A percentile compares a stretch with the other conserved stretches of the same genome.
phyloP scores from a whole-genome alignment of 2,797 vertebrate species.

The Centroberyx gerrardi region DNA sequence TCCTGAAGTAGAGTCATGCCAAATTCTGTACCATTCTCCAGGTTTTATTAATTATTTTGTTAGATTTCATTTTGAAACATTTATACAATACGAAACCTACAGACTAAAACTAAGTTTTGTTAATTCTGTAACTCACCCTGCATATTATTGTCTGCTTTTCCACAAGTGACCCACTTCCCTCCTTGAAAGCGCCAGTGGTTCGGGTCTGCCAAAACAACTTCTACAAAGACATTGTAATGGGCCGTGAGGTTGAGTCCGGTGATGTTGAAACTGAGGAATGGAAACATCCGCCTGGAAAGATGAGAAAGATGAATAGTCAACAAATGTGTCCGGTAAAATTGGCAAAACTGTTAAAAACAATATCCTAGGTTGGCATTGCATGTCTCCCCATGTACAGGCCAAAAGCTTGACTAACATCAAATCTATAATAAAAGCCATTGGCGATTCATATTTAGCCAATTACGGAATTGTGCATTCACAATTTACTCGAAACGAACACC shows the following conservation, averaged over 20 bases:
- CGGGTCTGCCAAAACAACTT: constrained; percentile 95
- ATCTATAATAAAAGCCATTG: neutral
- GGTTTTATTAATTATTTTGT: too few species aligned
- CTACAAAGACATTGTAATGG: constrained; percentile 98
- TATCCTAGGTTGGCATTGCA: too few species aligned
- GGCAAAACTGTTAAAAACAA: too few species aligned
- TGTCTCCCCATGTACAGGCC: too few species aligned
- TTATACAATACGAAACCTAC: too few species aligned
- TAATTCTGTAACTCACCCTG: constrained; percentile 87
- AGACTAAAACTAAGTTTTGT: too few species aligned
- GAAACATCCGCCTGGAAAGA: constrained; percentile 94
- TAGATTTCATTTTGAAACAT: too few species aligned
- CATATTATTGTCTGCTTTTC: constrained; percentile 99
- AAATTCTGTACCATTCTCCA: neutral
- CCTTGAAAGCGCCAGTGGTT: constrained; percentile 99
- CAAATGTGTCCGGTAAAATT: neutral
- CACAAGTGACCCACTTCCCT: constrained; percentile 98
- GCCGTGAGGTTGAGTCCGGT: constrained; percentile 95
- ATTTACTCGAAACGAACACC: constrained; percentile 35
- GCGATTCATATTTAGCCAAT: too few species aligned
- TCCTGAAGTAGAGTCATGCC: neutral
- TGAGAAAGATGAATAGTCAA: neutral
- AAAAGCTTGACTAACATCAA: too few species aligned
- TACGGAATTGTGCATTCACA: neutral
- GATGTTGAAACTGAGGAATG: constrained; percentile 99